phyloP scores from a whole-genome alignment of 37 sponge, comb jelly and placozoan genomes.

The Dysidea cf. avara region DNA sequence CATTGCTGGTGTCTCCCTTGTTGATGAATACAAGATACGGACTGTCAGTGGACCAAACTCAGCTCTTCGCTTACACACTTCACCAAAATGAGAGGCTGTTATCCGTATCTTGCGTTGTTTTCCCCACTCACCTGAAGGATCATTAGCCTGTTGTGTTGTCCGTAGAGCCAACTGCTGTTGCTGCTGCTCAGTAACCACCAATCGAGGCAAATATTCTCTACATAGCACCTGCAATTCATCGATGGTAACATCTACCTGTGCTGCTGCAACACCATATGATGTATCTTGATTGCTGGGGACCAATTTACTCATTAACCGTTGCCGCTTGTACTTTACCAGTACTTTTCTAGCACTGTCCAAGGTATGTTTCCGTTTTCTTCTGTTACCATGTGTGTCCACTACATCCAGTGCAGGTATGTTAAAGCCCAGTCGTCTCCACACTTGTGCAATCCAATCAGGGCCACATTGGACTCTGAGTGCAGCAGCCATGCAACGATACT shows the following conservation, averaged over 20 bases:
- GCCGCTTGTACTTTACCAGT: neutral
- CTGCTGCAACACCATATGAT: conserved; percentile 15
- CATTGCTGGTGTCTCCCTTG: neutral
- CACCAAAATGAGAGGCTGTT: conserved; percentile 34
- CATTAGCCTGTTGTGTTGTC: conserved; percentile 5
- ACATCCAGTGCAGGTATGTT: neutral
- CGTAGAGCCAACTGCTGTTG: neutral
- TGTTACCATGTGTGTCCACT: conserved; percentile 3
- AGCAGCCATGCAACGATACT: conserved; percentile 22
- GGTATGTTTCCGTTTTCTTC: no score
- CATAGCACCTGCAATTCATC: neutral
- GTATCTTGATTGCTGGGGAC: neutral
- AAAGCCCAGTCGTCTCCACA: no score
- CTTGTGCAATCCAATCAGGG: conserved; percentile 9
- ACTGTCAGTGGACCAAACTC: conserved; percentile 8
- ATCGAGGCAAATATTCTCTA: neutral
- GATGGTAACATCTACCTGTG: conserved; percentile 6
- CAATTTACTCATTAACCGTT: neutral
- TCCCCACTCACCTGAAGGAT: conserved; percentile 1
- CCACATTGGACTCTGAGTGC: conserved; percentile 23
- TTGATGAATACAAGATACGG: no score
- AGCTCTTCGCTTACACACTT: neutral
- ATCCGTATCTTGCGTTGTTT: neutral
- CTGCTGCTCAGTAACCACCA: neutral
- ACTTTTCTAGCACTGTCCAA: no score